A percentile compares a stretch with the other conserved stretches of the same genome.
Evolutionary conservation across 2,113 vertebrate genomes (phyloP).

Genomic region (Cisticola juncidis): DNA sequence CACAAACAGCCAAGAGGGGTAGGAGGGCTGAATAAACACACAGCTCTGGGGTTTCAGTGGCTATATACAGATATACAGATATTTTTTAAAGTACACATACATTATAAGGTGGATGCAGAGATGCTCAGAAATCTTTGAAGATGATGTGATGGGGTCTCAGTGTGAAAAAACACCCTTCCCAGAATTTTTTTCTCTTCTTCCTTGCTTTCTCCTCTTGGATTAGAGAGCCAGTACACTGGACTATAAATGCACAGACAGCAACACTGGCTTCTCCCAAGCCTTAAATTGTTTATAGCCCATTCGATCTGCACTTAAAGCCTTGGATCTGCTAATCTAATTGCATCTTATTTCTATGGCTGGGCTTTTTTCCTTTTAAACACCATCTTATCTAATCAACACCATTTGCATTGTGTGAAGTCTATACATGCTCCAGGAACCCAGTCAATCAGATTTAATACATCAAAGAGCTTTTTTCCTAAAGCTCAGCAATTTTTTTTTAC

Average conservation of each 20-base stretch:
- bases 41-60: neutral
- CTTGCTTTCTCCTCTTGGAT: neutral
- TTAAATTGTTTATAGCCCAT: slow-evolving; percentile 38
- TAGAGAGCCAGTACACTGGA: neutral
- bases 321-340: slow-evolving; percentile 15
- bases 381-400: slow-evolving; percentile 30
- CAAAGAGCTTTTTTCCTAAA: neutral
- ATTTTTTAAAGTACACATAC: neutral
- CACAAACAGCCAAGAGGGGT: neutral
- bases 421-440: neutral
- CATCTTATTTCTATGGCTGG: neutral
- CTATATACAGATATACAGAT: neutral
- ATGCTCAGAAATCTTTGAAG: neutral
- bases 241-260: neutral
- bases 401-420: neutral
- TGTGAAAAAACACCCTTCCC: neutral
- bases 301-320: slow-evolving; percentile 14
- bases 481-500: neutral
- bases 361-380: neutral
- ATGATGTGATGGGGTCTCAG: neutral
- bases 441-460: neutral
- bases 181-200: neutral
- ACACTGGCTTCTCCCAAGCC: slow-evolving; percentile 16
- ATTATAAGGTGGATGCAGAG: neutral
- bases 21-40: neutral